Evolutionary conservation across 2,888 invertebrate genomes (phyloP).

Genomic region (Macrosoma leucophasiata): DNA sequence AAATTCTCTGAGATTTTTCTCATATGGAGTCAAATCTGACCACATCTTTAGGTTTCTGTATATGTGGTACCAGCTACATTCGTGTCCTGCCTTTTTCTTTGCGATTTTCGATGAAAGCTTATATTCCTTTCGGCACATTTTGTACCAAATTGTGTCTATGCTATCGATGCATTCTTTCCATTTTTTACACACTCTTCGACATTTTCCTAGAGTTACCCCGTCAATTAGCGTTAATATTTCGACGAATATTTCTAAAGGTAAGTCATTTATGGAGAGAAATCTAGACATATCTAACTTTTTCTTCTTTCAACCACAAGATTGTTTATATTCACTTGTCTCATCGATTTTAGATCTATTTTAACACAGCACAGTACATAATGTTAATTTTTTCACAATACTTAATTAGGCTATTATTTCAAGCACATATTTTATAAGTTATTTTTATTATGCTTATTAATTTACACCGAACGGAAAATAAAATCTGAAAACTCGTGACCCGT

Average conservation of each 20-base stretch:
- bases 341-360: too few relatives aligned
- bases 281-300: too few relatives aligned
- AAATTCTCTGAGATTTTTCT: constrained; percentile 40
- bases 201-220: constrained; percentile 44
- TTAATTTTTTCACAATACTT: too few relatives aligned
- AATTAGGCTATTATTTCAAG: too few relatives aligned
- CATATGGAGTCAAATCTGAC: constrained; percentile 35
- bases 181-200: constrained; percentile 47
- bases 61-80: constrained; percentile 49
- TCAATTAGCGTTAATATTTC: constrained; percentile 48
- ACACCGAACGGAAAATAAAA: too few relatives aligned
- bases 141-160: constrained; percentile 47
- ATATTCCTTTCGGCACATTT: constrained; percentile 43
- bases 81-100: constrained; percentile 44
- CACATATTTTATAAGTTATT: too few relatives aligned
- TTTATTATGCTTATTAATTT: too few relatives aligned
- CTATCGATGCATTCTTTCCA: constrained; percentile 49
- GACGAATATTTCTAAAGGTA: constrained; percentile 52
- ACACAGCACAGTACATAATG: background rate
- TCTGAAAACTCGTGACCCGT: too few relatives aligned
- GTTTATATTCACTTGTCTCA: too few relatives aligned
- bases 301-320: too few relatives aligned
- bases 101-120: constrained; percentile 48
- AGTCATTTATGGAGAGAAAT: constrained; percentile 29
- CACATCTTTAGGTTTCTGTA: constrained; percentile 52